These are phyloP conservation scores for Microcebus murinus DNA, from an alignment of 2,113 vertebrate genomes.

Conservation along the genomic window DNA sequence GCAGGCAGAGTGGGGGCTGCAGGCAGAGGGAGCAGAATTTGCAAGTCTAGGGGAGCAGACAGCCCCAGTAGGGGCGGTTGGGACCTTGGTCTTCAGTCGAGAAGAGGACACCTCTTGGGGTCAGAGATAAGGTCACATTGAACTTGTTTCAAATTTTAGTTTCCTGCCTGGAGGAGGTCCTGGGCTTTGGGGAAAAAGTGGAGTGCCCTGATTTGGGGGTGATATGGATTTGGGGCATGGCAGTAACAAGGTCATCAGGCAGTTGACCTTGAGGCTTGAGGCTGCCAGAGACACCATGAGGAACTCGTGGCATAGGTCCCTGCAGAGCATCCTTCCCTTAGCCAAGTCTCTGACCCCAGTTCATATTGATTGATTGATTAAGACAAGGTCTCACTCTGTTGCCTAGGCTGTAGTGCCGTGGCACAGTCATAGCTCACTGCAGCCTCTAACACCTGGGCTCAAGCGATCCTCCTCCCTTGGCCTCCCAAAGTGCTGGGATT, in stretches of 20 bases:
- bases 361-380: no score
- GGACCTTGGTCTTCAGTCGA: background rate
- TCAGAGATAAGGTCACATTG: background rate
- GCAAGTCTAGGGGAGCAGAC: rapidly evolving
- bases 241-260: background rate
- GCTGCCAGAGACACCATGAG: rapidly evolving
- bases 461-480: no score
- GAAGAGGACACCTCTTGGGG: background rate
- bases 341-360: background rate
- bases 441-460: no score
- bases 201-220: background rate
- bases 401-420: no score
- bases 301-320: background rate
- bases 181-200: background rate
- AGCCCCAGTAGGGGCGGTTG: rapidly evolving
- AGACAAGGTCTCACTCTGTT: no score
- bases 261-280: background rate
- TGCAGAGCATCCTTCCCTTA: background rate
- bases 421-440: no score
- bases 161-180: background rate
- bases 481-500: no score
- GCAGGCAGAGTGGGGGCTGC: background rate
- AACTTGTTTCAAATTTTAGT: background rate
- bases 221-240: background rate
- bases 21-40: background rate